Base-by-base conservation (phyloP, 53 echinoderm and acorn worm genomes). In the Stichopus horrens region DNA sequence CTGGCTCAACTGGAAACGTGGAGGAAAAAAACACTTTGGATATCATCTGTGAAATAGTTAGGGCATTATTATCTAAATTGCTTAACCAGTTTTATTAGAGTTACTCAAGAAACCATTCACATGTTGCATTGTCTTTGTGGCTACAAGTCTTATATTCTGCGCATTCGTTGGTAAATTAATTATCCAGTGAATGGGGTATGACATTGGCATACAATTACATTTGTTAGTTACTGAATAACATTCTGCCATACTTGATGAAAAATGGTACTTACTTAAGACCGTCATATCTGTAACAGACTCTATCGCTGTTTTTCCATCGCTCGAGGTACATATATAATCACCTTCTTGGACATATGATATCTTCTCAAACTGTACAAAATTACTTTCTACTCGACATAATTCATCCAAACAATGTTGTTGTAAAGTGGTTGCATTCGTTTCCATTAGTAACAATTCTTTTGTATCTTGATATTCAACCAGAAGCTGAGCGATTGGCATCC, bases 341-440 rank as follows among this genome's bases (percentile, higher is more conserved):
- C 71, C 71, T 13, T 71, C 71, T 71, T 71, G 71, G 18, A n/a
- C n/a, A 71, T 71, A 18, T 71, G 71, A 71, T 71, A 71, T 71
- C 5, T 71, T 20, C 71, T 71, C 71, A 71, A 71, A 71, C 0
- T 7, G 0, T 16, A 71, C 71, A n/a, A 71, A 16, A 20, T 18
- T 71, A 20, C 19, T n/a, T 71, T 71, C 71, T 4, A 71, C 71
- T n/a, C 19, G 71, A 18, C 71, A 71, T 18, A 18, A 7, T 16
- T 18, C 71, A 71, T 71, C 71, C 16, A 71, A 71, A 71, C 71
- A 71, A 18, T 71, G 16, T 13, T 18, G n/a, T n/a, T 71, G 14
- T 20, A 71, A 71, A 5, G 71, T 71, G 14, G 5, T 18, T n/a
- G 19, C 71, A 71, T 71, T 71, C 18, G 71, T 71, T 71, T 71